Conservation (phyloP, 2,888 invertebrate genomes). For the Mechanitis messenoides region DNA sequence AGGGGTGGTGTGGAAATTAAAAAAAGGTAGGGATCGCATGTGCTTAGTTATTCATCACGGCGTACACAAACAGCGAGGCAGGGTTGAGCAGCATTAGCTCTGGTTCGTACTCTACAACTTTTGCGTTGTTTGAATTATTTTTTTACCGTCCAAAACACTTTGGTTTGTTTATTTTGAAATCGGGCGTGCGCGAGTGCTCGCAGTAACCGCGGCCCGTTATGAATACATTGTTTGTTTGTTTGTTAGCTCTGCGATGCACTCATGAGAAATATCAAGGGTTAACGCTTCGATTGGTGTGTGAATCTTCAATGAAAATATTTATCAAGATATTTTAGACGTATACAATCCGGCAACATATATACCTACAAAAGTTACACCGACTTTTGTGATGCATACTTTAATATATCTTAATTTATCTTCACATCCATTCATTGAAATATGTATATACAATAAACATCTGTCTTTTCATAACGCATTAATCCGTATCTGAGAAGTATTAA, state of each 20-base stretch:
- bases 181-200: constrained; percentile 59
- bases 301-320: constrained; percentile 25
- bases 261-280: constrained; percentile 50
- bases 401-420: background rate
- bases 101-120: constrained; percentile 32
- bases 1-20: constrained; percentile 60
- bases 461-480: constrained; percentile 34
- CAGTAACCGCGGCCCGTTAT: constrained; percentile 44
- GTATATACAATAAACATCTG: constrained; percentile 35
- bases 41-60: constrained; percentile 62
- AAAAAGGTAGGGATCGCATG: constrained; percentile 50
- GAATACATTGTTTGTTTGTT: constrained; percentile 48
- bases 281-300: constrained; percentile 33
- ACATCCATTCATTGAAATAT: constrained; percentile 19
- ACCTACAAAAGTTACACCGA: too few relatives aligned
- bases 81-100: constrained; percentile 22
- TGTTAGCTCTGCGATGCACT: constrained; percentile 39
- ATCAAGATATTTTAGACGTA: constrained; percentile 12
- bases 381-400: background rate
- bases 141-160: constrained; percentile 53
- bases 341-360: background rate
- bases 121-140: constrained; percentile 41
- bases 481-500: constrained; percentile 30
- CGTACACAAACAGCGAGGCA: constrained; percentile 11
- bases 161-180: constrained; percentile 67